A percentile compares a stretch with the other conserved stretches of the same genome.
These are phyloP conservation scores for Elymnias hypermnestra DNA, from an alignment of 1,140 invertebrate species.

Conservation along the genomic window DNA sequence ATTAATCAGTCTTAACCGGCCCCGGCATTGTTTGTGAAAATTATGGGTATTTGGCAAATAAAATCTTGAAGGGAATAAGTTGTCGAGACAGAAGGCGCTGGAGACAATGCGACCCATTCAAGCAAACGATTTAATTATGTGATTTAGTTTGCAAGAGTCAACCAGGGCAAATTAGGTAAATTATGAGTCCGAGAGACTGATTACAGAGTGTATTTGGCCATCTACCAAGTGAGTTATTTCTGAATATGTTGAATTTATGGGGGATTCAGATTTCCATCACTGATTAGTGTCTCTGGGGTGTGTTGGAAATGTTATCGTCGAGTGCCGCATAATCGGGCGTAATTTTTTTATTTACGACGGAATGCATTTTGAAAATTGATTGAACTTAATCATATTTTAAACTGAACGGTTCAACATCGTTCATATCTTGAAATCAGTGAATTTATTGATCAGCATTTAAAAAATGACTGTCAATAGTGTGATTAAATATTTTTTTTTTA, in stretches of 20 bases:
- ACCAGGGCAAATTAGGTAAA: conserved; percentile 66
- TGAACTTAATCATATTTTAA: conserved; percentile 8
- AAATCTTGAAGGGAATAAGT: conserved; percentile 28
- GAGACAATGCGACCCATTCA: conserved; percentile 61
- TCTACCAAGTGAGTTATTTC: conserved; percentile 43
- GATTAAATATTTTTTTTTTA: no score
- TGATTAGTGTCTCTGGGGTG: conserved; percentile 39
- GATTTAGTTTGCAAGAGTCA: conserved; percentile 52
- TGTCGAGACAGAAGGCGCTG: conserved; percentile 37
- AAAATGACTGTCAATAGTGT: no score
- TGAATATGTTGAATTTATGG: conserved; percentile 37
- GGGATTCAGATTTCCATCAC: conserved; percentile 41
- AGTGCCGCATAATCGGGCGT: conserved; percentile 28
- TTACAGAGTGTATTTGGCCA: conserved; percentile 60
- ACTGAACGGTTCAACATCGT: neutral
- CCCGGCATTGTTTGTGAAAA: neutral
- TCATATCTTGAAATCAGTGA: no score
- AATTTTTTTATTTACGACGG: conserved; percentile 29
- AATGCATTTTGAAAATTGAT: conserved; percentile 24
- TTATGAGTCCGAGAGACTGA: conserved; percentile 59
- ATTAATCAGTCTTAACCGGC: neutral
- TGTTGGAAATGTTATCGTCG: conserved; percentile 51
- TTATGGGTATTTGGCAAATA: conserved; percentile 18
- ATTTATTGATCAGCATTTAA: no score
- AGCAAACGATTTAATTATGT: conserved; percentile 61